A percentile compares a stretch with the other conserved stretches of the same genome.
These are phyloP conservation scores for Mythimna albipuncta DNA, from an alignment of 2,888 invertebrate genomes.

Conservation along the genomic window DNA sequence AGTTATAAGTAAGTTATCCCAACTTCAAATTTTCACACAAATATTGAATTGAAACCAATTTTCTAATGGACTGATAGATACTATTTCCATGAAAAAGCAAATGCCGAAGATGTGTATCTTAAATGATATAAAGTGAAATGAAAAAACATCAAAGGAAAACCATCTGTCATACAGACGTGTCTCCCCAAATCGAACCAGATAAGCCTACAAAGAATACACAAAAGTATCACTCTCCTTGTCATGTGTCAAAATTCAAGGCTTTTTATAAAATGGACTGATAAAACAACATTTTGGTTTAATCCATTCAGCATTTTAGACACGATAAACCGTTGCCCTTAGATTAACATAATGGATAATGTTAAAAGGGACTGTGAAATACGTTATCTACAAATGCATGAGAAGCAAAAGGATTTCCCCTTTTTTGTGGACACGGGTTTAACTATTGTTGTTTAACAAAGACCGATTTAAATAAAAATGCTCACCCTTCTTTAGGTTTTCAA, in stretches of 20 bases:
- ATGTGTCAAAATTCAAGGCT: conserved; percentile 68
- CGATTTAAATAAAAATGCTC: conserved; percentile 72
- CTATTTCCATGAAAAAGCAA: neutral
- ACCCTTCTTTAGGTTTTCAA: conserved; percentile 52
- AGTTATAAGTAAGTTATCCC: neutral
- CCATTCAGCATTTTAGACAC: conserved; percentile 74
- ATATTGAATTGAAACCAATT: conserved; percentile 9
- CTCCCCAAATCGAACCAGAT: conserved; percentile 51
- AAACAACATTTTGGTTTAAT: conserved; percentile 78
- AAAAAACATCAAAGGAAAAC: conserved; percentile 49
- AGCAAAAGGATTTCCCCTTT: conserved; percentile 80
- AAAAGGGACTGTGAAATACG: conserved; percentile 82
- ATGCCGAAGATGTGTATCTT: conserved; percentile 13
- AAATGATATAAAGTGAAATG: conserved; percentile 17
- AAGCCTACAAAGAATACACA: conserved; percentile 54
- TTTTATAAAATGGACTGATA: conserved; percentile 69
- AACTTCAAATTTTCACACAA: neutral
- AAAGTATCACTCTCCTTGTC: conserved; percentile 64
- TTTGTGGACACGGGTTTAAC: conserved; percentile 79
- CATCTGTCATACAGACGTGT: conserved; percentile 33
- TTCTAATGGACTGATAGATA: neutral
- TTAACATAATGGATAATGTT: conserved; percentile 85
- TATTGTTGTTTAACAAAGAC: conserved; percentile 81
- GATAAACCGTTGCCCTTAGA: conserved; percentile 83
- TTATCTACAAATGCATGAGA: conserved; percentile 79